Evolutionary conservation across 2,888 invertebrate genomes (phyloP), one percentile per base, ranked within the genome.

Genomic region (Oscheius onirici): DNA sequence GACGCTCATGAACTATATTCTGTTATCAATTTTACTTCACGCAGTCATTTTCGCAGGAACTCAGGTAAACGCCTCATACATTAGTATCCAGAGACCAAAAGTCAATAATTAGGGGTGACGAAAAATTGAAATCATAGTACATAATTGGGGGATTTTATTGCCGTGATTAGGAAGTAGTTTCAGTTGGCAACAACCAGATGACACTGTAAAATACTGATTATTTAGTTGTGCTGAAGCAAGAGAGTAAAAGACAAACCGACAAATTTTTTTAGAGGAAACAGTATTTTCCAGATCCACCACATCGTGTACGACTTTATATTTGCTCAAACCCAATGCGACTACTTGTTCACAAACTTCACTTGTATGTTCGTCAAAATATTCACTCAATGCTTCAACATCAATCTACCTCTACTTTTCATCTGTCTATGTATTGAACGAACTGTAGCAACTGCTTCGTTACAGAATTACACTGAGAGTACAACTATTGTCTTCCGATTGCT

Each of bases 361-460:
- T 58, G 58, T 17, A n/a, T 58, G 8, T 58, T 41, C 43, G 58
- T 58, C 17, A 58, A 58, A 41, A 20, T n/a, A 11, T 40, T 58
- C 41, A 58, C 43, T 17, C 58, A 58, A 17, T 58, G 58, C 40
- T 58, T 58, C 41, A 58, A 58, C 17, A 41, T 58, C 15, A 58
- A 58, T 41, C 41, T 58, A 6, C 58, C 58, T 2, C 40, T 58
- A 10, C 58, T 58, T 22, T 43, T 58, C 17, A n/a, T 58, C 13
- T 58, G 58, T 58, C n/a, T 40, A 3, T 58, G 41, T 41, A 40
- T 58, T 13, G 58, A 58, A 20, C 6, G 58, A 58, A 58, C 58
- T 11, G 20, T 58, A n/a, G 58, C 58, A 17, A 58, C 58, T 13
- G 40, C 40, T 13, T 58, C 40, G 6, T 41, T 41, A 6, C 34